A percentile compares a stretch with the other conserved stretches of the same genome.
Conservation (phyloP, 1,140 invertebrate species). For the Eciton burchellii region DNA sequence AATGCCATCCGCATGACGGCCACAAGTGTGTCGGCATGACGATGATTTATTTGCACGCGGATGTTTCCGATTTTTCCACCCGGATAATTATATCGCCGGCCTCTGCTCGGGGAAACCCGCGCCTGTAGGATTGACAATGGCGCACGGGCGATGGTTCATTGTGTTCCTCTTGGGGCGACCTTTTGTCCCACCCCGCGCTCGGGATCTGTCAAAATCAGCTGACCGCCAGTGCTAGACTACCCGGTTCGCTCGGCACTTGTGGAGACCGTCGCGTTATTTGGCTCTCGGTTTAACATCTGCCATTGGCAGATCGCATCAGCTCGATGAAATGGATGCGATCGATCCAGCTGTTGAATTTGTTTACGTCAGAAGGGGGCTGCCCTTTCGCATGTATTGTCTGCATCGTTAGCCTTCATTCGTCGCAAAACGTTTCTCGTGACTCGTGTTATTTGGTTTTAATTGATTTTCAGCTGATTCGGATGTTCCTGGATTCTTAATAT, state of each 20-base stretch:
- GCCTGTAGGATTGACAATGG: conserved; percentile 52
- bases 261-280: conserved; percentile 29
- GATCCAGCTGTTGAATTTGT: conserved; percentile 31
- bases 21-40: too few species aligned
- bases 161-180: conserved; percentile 38
- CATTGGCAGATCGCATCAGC: conserved; percentile 50
- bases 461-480: not conserved
- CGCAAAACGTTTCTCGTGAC: not conserved
- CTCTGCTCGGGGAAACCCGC: conserved; percentile 19
- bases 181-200: conserved; percentile 27
- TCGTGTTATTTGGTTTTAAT: not conserved
- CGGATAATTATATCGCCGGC: conserved; percentile 21
- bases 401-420: not conserved
- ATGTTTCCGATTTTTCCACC: conserved; percentile 13
- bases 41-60: too few species aligned
- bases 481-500: not conserved
- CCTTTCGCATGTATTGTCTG: not conserved
- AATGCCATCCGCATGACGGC: too few species aligned
- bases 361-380: not conserved
- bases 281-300: conserved; percentile 61
- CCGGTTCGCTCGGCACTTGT: conserved; percentile 57
- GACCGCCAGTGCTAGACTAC: too few species aligned
- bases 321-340: conserved; percentile 50
- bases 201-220: conserved; percentile 75
- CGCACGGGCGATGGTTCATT: conserved; percentile 47